Conservation (phyloP, 1,140 invertebrate species). For the Pseudomyrmex concolor region DNA sequence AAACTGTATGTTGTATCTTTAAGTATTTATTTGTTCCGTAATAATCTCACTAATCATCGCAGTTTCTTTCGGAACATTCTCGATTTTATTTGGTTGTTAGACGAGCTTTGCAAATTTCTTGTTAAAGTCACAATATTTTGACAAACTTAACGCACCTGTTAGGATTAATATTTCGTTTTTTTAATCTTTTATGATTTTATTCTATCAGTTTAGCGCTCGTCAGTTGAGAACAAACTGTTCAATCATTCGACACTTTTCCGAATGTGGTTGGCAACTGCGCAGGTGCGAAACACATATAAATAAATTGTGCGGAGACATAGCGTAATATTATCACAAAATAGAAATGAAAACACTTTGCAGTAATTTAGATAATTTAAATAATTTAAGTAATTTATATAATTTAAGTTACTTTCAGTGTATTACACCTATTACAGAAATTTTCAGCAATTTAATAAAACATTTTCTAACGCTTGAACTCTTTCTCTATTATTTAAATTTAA, state of each 20-base stretch:
- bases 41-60: too few relatives aligned
- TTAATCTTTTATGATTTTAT: background rate
- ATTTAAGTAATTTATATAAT: conserved; percentile 28
- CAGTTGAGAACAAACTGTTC: background rate
- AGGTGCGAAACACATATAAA: conserved; percentile 7
- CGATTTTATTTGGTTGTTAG: too few relatives aligned
- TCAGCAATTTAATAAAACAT: background rate
- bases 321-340: background rate
- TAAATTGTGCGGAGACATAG: background rate
- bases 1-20: too few relatives aligned
- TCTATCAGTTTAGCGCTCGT: background rate
- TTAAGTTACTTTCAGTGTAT: background rate
- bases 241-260: background rate
- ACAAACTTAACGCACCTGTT: too few relatives aligned
- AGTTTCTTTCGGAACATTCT: too few relatives aligned
- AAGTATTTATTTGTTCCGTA: too few relatives aligned
- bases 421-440: background rate
- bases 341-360: background rate
- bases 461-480: background rate
- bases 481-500: background rate
- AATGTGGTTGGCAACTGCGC: background rate
- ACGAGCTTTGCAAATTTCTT: too few relatives aligned
- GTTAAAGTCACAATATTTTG: too few relatives aligned
- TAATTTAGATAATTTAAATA: too few relatives aligned
- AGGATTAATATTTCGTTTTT: too few relatives aligned